Evolutionary conservation across 1,140 invertebrate species (phyloP).

Genomic region (Scaptomyza hsui): DNA sequence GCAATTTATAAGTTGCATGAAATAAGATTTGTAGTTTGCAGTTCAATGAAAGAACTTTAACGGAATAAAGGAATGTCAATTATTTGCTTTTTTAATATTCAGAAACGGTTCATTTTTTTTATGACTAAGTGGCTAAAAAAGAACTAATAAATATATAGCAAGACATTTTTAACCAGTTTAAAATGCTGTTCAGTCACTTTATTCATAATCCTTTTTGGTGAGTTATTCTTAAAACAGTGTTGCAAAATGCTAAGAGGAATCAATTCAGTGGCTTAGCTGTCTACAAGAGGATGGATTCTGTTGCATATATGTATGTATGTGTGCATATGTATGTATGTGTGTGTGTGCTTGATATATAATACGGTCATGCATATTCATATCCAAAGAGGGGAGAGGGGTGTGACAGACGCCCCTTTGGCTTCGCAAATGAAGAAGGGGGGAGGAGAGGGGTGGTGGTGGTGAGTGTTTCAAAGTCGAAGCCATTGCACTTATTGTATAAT

Average conservation of each 20-base stretch:
- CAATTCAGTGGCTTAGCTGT: constrained; percentile 7
- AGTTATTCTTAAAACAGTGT: background rate
- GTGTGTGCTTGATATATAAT: background rate
- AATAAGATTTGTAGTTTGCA: too few relatives aligned
- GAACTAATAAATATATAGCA: too few relatives aligned
- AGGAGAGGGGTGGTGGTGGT: background rate
- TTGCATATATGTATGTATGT: background rate
- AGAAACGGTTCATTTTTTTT: too few relatives aligned
- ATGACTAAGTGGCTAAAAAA: too few relatives aligned
- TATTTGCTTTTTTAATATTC: too few relatives aligned
- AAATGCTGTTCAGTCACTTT: background rate
- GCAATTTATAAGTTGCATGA: too few relatives aligned
- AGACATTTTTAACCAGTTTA: background rate
- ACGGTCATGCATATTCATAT: constrained; percentile 29
- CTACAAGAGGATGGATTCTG: background rate
- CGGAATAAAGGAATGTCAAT: too few relatives aligned
- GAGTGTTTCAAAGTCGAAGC: constrained; percentile 46
- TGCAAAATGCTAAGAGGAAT: constrained; percentile 2
- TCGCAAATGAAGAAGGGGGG: background rate
- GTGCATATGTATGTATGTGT: background rate
- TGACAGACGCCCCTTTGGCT: background rate
- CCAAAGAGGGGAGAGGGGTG: background rate
- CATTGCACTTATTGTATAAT: constrained; percentile 81
- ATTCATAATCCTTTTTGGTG: too few relatives aligned
- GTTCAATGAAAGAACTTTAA: too few relatives aligned